A percentile compares a stretch with the other conserved stretches of the same genome.
Evolutionary conservation across 2,888 invertebrate species (phyloP).

Genomic region (Trissolcus brochymenae): DNA sequence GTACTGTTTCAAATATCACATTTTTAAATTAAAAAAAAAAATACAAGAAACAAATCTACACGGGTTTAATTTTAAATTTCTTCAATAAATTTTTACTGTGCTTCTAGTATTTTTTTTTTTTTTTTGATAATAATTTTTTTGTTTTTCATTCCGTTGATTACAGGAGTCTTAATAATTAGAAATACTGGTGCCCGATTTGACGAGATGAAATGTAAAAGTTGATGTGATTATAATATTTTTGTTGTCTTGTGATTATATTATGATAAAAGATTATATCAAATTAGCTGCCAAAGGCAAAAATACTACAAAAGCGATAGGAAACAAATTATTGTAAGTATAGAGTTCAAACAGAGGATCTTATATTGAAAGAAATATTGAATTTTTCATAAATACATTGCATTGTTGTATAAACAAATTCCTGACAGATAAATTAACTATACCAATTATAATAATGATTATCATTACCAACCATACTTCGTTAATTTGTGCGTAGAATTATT

Average conservation of each 20-base stretch:
- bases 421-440: constrained; percentile 21
- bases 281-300: constrained; percentile 62
- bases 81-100: too few relatives aligned
- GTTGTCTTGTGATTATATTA: constrained; percentile 65
- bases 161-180: neutral
- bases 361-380: constrained; percentile 68
- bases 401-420: constrained; percentile 43
- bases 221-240: constrained; percentile 61
- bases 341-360: constrained; percentile 67
- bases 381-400: constrained; percentile 65
- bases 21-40: too few relatives aligned
- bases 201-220: constrained; percentile 25
- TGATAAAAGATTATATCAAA: constrained; percentile 66
- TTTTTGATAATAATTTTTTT: too few relatives aligned
- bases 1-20: too few relatives aligned
- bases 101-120: too few relatives aligned
- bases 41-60: too few relatives aligned
- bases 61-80: too few relatives aligned
- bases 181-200: constrained; percentile 17
- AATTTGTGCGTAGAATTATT: constrained; percentile 24
- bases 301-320: constrained; percentile 60
- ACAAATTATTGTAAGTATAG: constrained; percentile 67
- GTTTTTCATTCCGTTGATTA: neutral
- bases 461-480: constrained; percentile 31
- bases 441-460: constrained; percentile 22